A percentile compares a stretch with the other conserved stretches of the same genome.
phyloP scores from a whole-genome alignment of 2,888 invertebrate species.

The Coecobrya sp. region DNA sequence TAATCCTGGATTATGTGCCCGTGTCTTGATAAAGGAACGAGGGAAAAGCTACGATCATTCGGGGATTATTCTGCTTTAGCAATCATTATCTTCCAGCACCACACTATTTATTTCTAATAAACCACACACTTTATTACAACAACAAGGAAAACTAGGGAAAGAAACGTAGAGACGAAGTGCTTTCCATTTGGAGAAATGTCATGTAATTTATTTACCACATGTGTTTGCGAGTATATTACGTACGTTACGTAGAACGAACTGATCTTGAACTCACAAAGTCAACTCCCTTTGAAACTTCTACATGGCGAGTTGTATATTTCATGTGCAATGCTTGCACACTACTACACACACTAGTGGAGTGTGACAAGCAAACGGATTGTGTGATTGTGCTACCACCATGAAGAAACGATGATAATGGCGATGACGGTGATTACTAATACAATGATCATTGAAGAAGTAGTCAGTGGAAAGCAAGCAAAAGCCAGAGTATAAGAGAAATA shows the following conservation, averaged over 20 bases:
- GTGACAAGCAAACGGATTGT: constrained; percentile 75
- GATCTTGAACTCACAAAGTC: constrained; percentile 64
- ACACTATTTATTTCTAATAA: constrained; percentile 71
- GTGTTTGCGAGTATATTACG: neutral
- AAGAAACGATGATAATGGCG: constrained; percentile 61
- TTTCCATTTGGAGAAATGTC: neutral
- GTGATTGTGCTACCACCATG: constrained; percentile 61
- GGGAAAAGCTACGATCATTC: neutral
- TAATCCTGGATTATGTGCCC: neutral
- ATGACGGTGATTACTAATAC: constrained; percentile 67
- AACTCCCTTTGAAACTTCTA: constrained; percentile 11
- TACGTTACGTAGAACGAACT: neutral
- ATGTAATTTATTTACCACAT: neutral
- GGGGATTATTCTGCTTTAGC: constrained; percentile 53
- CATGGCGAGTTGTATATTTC: neutral
- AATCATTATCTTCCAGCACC: constrained; percentile 53
- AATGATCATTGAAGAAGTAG: constrained; percentile 59
- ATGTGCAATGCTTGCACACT: neutral
- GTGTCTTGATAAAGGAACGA: neutral
- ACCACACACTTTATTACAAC: constrained; percentile 73
- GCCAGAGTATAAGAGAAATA: neutral
- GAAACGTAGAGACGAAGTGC: neutral
- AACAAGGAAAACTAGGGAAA: constrained; percentile 24
- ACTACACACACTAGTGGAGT: constrained; percentile 20
- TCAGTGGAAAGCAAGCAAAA: constrained; percentile 18